phyloP scores from a whole-genome alignment of 2,797 vertebrate genomes.

The Gymnoscopelus braueri region DNA sequence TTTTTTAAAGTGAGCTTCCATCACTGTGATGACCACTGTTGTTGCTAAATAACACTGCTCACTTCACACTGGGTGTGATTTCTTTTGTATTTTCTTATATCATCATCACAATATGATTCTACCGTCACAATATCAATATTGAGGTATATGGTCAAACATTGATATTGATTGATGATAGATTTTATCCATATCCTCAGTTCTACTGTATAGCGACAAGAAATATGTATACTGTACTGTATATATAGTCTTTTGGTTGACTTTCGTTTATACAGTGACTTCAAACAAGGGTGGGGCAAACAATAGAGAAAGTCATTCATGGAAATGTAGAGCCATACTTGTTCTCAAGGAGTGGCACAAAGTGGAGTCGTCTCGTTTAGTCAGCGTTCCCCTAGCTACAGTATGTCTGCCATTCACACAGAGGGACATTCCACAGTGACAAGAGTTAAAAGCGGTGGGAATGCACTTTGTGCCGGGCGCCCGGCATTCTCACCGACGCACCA shows the following conservation, averaged over 20 bases:
- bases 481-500: conserved; percentile 42
- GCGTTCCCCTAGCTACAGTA: neutral
- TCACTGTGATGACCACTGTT: no score
- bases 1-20: no score
- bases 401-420: conserved; percentile 47
- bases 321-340: conserved; percentile 15
- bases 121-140: no score
- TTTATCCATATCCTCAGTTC: no score
- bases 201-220: no score
- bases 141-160: no score
- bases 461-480: conserved; percentile 55
- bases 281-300: conserved; percentile 28
- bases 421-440: conserved; percentile 39
- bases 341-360: neutral
- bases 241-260: neutral
- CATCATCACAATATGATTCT: no score
- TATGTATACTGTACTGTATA: no score
- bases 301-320: conserved; percentile 23
- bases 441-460: conserved; percentile 54
- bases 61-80: no score
- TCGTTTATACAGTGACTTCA: conserved; percentile 37
- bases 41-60: no score
- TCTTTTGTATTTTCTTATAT: no score
- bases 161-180: no score
- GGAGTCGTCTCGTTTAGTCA: conserved; percentile 35